These are phyloP conservation scores for Trinorchestia longiramus DNA, from an alignment of 1,140 invertebrate genomes.

Conservation along the genomic window DNA sequence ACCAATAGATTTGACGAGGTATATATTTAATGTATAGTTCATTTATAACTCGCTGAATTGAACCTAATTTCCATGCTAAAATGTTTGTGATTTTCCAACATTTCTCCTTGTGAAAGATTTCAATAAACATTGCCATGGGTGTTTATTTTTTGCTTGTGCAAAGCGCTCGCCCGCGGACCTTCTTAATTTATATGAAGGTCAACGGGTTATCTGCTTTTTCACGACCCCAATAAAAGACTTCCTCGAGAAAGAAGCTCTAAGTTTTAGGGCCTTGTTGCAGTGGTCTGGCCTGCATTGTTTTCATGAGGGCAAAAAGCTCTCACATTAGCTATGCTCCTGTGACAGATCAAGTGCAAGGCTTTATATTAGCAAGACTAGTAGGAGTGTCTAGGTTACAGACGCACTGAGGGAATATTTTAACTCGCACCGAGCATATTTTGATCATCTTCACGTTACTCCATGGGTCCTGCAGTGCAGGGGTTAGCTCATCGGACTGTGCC, in stretches of 20 bases:
- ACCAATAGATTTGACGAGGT: not conserved
- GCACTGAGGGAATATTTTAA: too few relatives aligned
- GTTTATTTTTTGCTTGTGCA: not conserved
- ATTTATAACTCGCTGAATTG: not conserved
- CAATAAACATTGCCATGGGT: not conserved
- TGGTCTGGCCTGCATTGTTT: not conserved
- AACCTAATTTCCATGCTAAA: not conserved
- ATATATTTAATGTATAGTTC: not conserved
- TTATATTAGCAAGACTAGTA: too few relatives aligned
- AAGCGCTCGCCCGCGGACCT: not conserved
- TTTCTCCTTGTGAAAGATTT: not conserved
- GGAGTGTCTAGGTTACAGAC: not conserved
- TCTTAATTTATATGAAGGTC: not conserved
- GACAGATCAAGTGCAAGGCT: not conserved
- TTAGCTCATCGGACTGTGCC: too few relatives aligned
- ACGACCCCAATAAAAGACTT: not conserved
- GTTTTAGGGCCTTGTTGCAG: not conserved
- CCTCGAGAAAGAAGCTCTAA: not conserved
- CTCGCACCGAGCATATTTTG: too few relatives aligned
- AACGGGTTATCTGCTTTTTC: not conserved
- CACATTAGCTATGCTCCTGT: not conserved
- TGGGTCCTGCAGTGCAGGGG: too few relatives aligned
- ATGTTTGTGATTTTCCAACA: not conserved
- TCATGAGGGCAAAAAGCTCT: not conserved
- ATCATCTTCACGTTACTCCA: too few relatives aligned